A percentile compares a stretch with the other conserved stretches of the same genome.
These are phyloP conservation scores for Chondrilla cf. caribensis DNA, from an alignment of 37 sponge, comb jelly and placozoan species.

Conservation along the genomic window DNA sequence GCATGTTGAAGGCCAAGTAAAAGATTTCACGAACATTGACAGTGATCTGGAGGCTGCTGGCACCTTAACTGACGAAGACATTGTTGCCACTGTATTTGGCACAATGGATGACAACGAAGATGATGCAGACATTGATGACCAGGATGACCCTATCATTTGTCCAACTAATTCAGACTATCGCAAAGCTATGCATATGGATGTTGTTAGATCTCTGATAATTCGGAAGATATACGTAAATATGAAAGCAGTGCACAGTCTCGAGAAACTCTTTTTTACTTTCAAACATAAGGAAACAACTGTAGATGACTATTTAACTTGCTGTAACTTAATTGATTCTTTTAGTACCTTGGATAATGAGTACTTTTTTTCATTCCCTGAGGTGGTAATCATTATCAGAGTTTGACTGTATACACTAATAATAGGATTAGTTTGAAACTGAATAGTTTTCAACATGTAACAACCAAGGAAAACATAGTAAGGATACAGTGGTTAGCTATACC, in stretches of 20 bases:
- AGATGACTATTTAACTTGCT: constrained; percentile 3
- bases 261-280: neutral
- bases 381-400: too few relatives aligned
- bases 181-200: neutral
- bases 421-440: too few relatives aligned
- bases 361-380: too few relatives aligned
- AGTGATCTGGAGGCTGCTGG: constrained; percentile 5
- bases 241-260: constrained; percentile 8
- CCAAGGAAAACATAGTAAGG: too few relatives aligned
- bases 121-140: constrained; percentile 5
- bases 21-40: neutral
- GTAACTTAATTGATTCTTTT: too few relatives aligned
- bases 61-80: neutral
- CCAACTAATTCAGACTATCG: neutral
- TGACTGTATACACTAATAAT: too few relatives aligned
- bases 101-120: neutral
- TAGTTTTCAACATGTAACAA: too few relatives aligned
- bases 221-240: too few relatives aligned
- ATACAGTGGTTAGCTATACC: too few relatives aligned
- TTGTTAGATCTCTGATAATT: neutral
- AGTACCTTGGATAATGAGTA: too few relatives aligned
- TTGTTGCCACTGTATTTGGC: neutral
- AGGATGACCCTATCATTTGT: neutral
- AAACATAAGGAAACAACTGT: neutral
- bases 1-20: neutral